These are phyloP conservation scores for Callipepla californica DNA, from an alignment of 2,113 vertebrate species.

Conservation along the genomic window DNA sequence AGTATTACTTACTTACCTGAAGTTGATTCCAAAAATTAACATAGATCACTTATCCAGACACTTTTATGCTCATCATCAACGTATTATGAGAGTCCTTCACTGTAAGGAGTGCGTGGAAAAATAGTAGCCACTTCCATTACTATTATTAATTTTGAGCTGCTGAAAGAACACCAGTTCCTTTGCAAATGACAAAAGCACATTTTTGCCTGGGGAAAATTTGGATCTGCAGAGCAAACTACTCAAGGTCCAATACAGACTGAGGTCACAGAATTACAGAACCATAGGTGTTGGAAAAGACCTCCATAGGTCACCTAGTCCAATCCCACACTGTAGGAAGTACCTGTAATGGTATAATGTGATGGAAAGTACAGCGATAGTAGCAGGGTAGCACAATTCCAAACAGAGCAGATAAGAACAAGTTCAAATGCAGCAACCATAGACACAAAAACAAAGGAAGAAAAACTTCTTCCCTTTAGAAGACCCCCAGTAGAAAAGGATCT, in stretches of 20 bases:
- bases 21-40: not conserved
- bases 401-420: too few species aligned
- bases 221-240: not conserved
- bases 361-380: too few species aligned
- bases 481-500: too few species aligned
- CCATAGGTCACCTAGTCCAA: too few species aligned
- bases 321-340: too few species aligned
- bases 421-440: too few species aligned
- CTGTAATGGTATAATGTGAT: too few species aligned
- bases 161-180: not conserved
- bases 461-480: too few species aligned
- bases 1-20: not conserved
- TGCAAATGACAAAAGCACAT: not conserved
- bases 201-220: not conserved
- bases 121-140: not conserved
- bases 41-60: not conserved
- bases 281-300: too few species aligned
- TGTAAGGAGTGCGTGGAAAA: not conserved
- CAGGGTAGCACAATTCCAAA: too few species aligned
- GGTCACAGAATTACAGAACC: too few species aligned
- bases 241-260: not conserved
- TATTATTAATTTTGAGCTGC: not conserved
- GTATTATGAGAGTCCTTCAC: not conserved
- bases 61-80: fast-evolving
- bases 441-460: too few species aligned